Evolutionary conservation across 2,888 invertebrate species (phyloP).

Genomic region (Apoda limacodes): DNA sequence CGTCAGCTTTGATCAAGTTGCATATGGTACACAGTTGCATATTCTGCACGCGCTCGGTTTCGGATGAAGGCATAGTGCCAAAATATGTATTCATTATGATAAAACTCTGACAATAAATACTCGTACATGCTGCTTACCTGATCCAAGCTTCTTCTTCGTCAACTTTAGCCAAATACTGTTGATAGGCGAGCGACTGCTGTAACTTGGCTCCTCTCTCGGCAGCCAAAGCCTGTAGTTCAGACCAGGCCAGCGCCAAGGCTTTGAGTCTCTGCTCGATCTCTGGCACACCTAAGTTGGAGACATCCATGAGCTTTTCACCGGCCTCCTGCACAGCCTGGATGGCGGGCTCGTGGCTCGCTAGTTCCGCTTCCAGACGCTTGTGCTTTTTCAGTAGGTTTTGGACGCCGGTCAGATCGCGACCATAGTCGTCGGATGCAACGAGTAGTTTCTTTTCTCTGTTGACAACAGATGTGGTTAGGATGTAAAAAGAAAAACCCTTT

Average conservation of each 20-base stretch:
- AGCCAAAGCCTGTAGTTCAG: slow-evolving; percentile 89
- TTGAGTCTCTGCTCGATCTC: slow-evolving; percentile 90
- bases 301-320: slow-evolving; percentile 93
- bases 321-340: slow-evolving; percentile 86
- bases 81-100: too few species aligned
- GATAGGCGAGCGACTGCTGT: slow-evolving; percentile 96
- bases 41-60: too few species aligned
- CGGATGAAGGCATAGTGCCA: too few species aligned
- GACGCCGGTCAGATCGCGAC: slow-evolving; percentile 97
- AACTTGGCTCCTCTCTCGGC: slow-evolving; percentile 92
- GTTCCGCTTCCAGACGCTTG: slow-evolving; percentile 97
- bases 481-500: too few species aligned
- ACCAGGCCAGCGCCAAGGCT: slow-evolving; percentile 88
- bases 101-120: not conserved
- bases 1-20: too few species aligned
- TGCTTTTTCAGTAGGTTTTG: slow-evolving; percentile 99
- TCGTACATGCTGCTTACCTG: too few species aligned
- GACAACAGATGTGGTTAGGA: too few species aligned
- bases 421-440: slow-evolving; percentile 98
- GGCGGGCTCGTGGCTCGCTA: slow-evolving; percentile 97
- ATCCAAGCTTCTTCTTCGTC: slow-evolving; percentile 99
- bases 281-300: slow-evolving; percentile 90
- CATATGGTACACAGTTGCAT: too few species aligned
- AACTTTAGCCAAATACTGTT: slow-evolving; percentile 97
- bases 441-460: slow-evolving; percentile 93